phyloP scores from a whole-genome alignment of 2,797 vertebrate genomes.

The Manis pentadactyla region DNA sequence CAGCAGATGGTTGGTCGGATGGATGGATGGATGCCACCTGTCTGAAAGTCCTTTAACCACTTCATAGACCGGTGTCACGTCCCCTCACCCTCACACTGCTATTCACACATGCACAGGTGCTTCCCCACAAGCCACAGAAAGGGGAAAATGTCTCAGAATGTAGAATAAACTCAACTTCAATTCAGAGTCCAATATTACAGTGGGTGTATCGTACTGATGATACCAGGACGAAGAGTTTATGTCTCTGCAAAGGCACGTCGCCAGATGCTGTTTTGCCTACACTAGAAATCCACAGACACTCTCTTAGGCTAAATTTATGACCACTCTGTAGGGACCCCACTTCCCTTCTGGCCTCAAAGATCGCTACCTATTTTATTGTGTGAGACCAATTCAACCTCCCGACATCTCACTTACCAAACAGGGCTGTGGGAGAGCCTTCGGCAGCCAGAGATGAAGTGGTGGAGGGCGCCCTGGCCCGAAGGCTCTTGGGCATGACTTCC shows the following conservation, averaged over 20 bases:
- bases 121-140: background rate
- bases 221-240: background rate
- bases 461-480: background rate
- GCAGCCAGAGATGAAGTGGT: background rate
- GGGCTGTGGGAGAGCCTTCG: background rate
- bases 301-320: background rate
- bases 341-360: background rate
- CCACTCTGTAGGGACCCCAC: background rate
- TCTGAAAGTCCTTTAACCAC: background rate
- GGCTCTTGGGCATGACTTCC: background rate
- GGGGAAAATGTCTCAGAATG: background rate
- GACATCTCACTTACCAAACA: background rate
- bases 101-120: background rate
- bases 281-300: background rate
- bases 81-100: background rate
- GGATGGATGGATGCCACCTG: background rate
- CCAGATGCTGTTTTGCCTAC: background rate
- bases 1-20: background rate
- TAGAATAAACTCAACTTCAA: background rate
- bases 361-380: background rate
- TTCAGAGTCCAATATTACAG: background rate
- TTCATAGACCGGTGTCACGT: background rate
- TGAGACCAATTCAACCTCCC: background rate
- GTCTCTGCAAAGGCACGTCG: background rate
- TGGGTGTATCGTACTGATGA: background rate